A percentile compares a stretch with the other conserved stretches of the same genome.
These are phyloP conservation scores for Rhyacophila brunnea DNA, from an alignment of 1,140 invertebrate genomes.

Conservation along the genomic window DNA sequence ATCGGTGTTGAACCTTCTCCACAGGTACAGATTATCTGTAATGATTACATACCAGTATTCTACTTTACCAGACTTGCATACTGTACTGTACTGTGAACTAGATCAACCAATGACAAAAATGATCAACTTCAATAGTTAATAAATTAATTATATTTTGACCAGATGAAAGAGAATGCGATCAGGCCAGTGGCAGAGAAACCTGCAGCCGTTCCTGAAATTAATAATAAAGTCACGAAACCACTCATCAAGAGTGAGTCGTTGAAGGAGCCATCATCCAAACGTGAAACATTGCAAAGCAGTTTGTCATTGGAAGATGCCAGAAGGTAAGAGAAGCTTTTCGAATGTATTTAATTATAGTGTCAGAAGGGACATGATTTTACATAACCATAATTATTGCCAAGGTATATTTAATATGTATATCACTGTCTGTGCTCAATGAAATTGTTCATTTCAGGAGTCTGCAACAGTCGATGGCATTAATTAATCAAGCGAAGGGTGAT, in stretches of 20 bases:
- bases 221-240: constrained; percentile 28
- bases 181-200: constrained; percentile 1
- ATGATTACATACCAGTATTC: too few species aligned
- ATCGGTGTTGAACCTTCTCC: constrained; percentile 53
- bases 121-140: too few species aligned
- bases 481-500: constrained; percentile 46
- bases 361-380: too few species aligned
- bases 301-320: constrained; percentile 33
- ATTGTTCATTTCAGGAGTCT: constrained; percentile 37
- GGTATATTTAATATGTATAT: too few species aligned
- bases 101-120: too few species aligned
- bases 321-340: constrained; percentile 16
- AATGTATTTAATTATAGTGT: too few species aligned
- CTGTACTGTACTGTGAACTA: too few species aligned
- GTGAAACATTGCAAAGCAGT: constrained; percentile 22
- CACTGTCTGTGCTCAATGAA: neutral
- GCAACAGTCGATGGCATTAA: constrained; percentile 49
- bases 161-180: neutral
- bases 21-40: constrained; percentile 27
- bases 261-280: constrained; percentile 28
- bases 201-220: constrained; percentile 4
- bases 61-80: too few species aligned
- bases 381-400: too few species aligned
- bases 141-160: too few species aligned
- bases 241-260: constrained; percentile 32